These are phyloP conservation scores for Bombus waltoni DNA, from an alignment of 1,140 invertebrate species.

Conservation along the genomic window DNA sequence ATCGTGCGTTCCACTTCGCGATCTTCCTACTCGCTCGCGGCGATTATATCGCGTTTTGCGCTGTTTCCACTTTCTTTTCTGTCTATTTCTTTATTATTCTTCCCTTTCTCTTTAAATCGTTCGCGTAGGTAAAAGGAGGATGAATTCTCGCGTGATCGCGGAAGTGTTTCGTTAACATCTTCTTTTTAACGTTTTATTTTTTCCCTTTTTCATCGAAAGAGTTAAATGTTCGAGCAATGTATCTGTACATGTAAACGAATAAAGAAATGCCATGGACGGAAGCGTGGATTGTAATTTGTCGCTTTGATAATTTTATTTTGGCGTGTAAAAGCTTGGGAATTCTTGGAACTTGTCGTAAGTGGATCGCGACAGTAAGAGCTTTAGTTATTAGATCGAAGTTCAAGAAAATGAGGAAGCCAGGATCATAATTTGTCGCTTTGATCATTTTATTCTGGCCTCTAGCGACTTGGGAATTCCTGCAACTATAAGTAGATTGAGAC, in stretches of 20 bases:
- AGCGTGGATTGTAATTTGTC: background rate
- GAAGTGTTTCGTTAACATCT: background rate
- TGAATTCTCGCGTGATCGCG: too few species aligned
- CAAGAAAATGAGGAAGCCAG: background rate
- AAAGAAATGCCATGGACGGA: background rate
- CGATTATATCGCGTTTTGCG: conserved; percentile 2
- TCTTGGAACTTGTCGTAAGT: background rate
- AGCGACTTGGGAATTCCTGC: too few species aligned
- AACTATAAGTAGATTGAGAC: too few species aligned
- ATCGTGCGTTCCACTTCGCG: background rate
- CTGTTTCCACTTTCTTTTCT: background rate
- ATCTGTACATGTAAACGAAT: background rate
- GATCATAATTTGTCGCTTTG: background rate
- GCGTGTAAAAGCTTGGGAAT: background rate
- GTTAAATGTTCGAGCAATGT: background rate
- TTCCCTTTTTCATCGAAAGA: background rate
- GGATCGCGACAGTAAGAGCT: background rate
- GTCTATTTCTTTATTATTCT: background rate
- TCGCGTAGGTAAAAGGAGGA: too few species aligned
- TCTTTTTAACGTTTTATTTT: background rate
- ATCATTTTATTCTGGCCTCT: background rate
- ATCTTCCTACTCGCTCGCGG: conserved; percentile 4
- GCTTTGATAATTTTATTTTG: background rate
- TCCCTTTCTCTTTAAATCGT: background rate
- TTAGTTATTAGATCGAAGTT: background rate